Conservation (phyloP, 2,113 vertebrate genomes). For the Callithrix jacchus region DNA sequence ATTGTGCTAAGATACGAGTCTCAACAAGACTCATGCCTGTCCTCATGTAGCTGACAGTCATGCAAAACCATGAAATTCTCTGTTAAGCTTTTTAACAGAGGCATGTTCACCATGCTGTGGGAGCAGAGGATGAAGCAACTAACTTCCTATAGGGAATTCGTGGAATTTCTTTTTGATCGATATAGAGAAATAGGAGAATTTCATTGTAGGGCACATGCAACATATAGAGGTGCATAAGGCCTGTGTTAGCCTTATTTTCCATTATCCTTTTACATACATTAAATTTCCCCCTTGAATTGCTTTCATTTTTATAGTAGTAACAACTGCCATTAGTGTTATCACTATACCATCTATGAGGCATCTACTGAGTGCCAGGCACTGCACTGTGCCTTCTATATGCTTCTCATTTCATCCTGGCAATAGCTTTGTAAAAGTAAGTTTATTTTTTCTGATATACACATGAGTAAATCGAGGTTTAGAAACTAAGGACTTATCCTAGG, state of each 20-base stretch:
- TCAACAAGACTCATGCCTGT: not conserved
- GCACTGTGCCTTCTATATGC: not conserved
- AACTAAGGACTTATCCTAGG: not conserved
- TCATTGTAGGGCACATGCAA: rapidly evolving
- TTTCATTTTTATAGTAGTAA: not conserved
- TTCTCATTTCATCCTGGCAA: not conserved
- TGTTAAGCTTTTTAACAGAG: not conserved
- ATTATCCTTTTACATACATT: not conserved
- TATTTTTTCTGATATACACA: not conserved
- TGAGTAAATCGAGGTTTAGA: not conserved
- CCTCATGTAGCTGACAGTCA: not conserved
- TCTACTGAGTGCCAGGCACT: not conserved
- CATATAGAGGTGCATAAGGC: not conserved
- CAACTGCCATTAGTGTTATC: not conserved
- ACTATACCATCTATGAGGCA: not conserved
- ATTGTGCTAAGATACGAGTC: too few species aligned
- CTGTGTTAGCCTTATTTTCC: not conserved
- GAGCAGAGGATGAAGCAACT: not conserved
- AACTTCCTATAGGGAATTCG: not conserved
- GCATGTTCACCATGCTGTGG: too few species aligned
- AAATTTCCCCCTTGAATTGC: not conserved
- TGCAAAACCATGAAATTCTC: not conserved
- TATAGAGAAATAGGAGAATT: not conserved
- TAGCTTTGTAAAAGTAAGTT: not conserved
- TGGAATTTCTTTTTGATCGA: not conserved